Evolutionary conservation across 2,888 invertebrate species (phyloP).

Genomic region (Cheilosia pagana): DNA sequence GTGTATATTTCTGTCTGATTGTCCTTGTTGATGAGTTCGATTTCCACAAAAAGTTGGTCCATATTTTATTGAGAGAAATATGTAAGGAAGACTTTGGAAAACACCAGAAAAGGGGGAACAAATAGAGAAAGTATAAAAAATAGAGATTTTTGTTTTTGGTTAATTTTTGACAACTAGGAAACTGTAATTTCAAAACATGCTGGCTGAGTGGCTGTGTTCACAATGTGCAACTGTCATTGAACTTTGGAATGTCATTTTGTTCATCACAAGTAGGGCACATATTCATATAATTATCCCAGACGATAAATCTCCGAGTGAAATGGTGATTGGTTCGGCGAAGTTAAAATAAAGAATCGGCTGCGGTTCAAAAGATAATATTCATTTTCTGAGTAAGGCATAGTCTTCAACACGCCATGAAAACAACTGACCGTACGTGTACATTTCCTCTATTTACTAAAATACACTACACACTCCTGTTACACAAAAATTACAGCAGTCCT

Average conservation of each 20-base stretch:
- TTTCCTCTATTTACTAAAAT: too few species aligned
- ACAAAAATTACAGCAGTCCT: too few species aligned
- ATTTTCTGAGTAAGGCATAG: too few species aligned
- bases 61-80: conserved; percentile 75
- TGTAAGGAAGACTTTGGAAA: conserved; percentile 32
- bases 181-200: conserved; percentile 13
- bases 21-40: conserved; percentile 79
- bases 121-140: conserved; percentile 63
- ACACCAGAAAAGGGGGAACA: conserved; percentile 20
- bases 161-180: conserved; percentile 35
- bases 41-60: conserved; percentile 82
- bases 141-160: conserved; percentile 53
- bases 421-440: too few species aligned
- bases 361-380: too few species aligned
- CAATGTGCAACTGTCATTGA: neutral
- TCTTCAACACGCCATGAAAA: too few species aligned
- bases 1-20: conserved; percentile 81
- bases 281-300: neutral
- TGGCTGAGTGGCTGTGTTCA: conserved; percentile 37
- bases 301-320: too few species aligned
- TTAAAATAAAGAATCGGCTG: too few species aligned
- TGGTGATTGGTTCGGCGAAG: too few species aligned
- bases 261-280: too few species aligned
- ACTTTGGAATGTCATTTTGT: too few species aligned
- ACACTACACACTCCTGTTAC: too few species aligned